phyloP scores from a whole-genome alignment of 2,797 vertebrate genomes.

The Scomberomorus guttatus region DNA sequence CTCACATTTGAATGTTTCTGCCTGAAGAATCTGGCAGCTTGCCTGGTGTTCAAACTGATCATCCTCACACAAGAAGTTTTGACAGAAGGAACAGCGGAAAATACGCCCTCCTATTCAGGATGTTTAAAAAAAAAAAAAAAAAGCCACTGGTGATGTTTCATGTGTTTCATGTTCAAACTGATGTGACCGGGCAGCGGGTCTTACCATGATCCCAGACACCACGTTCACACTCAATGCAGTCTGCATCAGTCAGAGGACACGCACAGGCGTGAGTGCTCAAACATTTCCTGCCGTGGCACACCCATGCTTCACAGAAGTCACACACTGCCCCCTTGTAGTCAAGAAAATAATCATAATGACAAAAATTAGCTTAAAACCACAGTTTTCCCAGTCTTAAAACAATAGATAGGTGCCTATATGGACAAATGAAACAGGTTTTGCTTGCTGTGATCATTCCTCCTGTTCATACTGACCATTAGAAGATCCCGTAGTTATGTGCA shows the following conservation, averaged over 20 bases:
- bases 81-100: constrained; percentile 97
- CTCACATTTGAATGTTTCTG: constrained; percentile 99
- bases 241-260: constrained; percentile 93
- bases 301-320: constrained; percentile 99
- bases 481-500: no score
- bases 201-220: constrained; percentile 97
- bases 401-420: no score
- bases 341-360: not conserved
- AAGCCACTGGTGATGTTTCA: not conserved
- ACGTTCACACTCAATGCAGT: constrained; percentile 96
- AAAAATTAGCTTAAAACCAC: not conserved
- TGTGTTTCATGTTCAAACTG: not conserved
- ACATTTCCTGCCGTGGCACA: constrained; percentile 97
- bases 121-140: not conserved
- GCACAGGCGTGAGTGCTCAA: constrained; percentile 93
- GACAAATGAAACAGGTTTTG: no score
- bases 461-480: no score
- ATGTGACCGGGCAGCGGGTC: no score
- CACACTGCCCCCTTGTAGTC: constrained; percentile 91
- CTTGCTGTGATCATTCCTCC: no score
- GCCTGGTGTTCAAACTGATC: constrained; percentile 99
- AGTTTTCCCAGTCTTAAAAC: no score
- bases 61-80: constrained; percentile 98
- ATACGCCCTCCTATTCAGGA: constrained; percentile 91
- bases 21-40: constrained; percentile 97